Conservation (phyloP, 1,140 invertebrate genomes). For the Psix sp. region DNA sequence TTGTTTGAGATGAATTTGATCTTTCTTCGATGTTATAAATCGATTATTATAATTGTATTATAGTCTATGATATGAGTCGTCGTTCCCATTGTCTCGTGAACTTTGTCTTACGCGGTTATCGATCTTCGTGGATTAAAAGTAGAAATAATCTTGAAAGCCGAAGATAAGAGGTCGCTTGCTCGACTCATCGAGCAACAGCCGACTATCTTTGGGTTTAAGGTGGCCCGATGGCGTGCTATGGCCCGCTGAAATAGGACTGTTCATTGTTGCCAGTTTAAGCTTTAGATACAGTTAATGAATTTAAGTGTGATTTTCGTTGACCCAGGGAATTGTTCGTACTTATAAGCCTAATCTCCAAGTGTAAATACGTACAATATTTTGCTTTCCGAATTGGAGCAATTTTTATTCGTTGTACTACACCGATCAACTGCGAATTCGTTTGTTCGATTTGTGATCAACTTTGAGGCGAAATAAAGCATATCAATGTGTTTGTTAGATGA, state of each 20-base stretch:
- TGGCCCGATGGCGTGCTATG: constrained; percentile 1
- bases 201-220: too few relatives aligned
- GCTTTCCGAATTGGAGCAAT: too few relatives aligned
- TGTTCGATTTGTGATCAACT: too few relatives aligned
- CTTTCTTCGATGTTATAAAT: constrained; percentile 2
- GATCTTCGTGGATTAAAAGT: constrained; percentile 5
- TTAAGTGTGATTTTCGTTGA: constrained; percentile 73
- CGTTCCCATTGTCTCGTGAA: background rate
- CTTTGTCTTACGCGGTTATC: constrained; percentile 9
- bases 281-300: constrained; percentile 64
- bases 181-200: constrained; percentile 1
- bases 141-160: constrained; percentile 7
- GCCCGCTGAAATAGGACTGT: constrained; percentile 71
- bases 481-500: background rate
- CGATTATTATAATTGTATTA: constrained; percentile 2
- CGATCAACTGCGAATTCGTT: too few relatives aligned
- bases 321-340: constrained; percentile 76
- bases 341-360: constrained; percentile 66
- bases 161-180: constrained; percentile 5
- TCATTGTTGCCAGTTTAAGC: constrained; percentile 77
- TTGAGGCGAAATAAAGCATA: background rate
- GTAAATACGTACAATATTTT: too few relatives aligned
- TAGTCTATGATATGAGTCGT: constrained; percentile 14
- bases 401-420: too few relatives aligned
- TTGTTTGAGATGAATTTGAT: too few relatives aligned